Conservation (phyloP, 2,797 vertebrate species). For the Tiaroga cobitis region DNA sequence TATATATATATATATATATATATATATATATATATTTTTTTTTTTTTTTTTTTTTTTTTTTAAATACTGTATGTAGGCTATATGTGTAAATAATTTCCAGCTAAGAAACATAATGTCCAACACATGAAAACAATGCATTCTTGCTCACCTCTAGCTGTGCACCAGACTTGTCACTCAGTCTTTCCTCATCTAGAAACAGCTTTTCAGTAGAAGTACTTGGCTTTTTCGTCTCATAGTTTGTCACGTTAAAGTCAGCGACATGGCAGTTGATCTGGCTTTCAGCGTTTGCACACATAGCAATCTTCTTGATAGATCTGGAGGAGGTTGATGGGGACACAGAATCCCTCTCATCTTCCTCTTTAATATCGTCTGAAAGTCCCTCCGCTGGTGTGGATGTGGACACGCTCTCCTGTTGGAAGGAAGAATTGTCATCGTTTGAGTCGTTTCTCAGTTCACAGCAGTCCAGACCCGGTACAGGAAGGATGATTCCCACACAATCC, state of each 20-base stretch:
- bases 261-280: conserved; percentile 20
- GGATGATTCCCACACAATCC: conserved; percentile 41
- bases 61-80: too few species aligned
- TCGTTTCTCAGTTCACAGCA: conserved; percentile 37
- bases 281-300: conserved; percentile 56
- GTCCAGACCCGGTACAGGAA: conserved; percentile 32
- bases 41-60: too few species aligned
- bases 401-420: conserved; percentile 30
- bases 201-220: conserved; percentile 22
- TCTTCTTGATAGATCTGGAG: conserved; percentile 63
- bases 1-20: too few species aligned
- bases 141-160: conserved; percentile 35
- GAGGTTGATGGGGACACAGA: conserved; percentile 44
- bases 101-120: not conserved
- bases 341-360: conserved; percentile 46
- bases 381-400: conserved; percentile 17
- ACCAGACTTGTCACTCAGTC: conserved; percentile 25
- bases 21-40: too few species aligned
- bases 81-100: not conserved
- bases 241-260: conserved; percentile 6
- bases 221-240: not conserved
- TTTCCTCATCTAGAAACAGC: conserved; percentile 15
- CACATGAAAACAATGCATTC: not conserved
- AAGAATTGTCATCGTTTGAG: conserved; percentile 36
- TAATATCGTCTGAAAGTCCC: conserved; percentile 33